Evolutionary conservation across 1,140 invertebrate species (phyloP), one percentile per base, ranked within the genome.

Genomic region (Drosophila arizonae): DNA sequence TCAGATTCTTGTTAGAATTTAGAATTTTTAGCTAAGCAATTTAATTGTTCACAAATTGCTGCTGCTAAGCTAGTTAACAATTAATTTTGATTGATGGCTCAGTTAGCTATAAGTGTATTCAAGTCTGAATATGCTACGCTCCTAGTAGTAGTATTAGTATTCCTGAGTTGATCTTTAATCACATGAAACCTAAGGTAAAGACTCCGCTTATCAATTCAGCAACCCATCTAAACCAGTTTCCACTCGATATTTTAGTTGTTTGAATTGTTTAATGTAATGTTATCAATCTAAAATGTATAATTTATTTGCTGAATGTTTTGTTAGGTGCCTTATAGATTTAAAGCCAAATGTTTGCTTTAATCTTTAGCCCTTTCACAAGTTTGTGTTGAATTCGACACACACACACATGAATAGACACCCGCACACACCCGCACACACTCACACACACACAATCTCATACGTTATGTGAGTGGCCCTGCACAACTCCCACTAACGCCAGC

Each of bases 311-410:
- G 17, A 45, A 33, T 61, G 62, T 30, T 62, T 72, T 69, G 68
- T 65, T 77, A 51, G 63, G 64, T 71, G 45, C 81, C 70, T 77
- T 54, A 68, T 66, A 56, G 55, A 72, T 72, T 75, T 76, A 84
- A 84, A 72, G 70, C 72, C 60, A 72, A 84, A 80, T 88, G 78
- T 84, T 84, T 84, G 67, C 52, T 58, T 80, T 80, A 84, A 61
- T 77, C 68, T 84, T 88, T 89, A 88, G 61, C 85, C 57, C 76
- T 78, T 88, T 84, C 85, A 69, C 84, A 84, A 75, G 62, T 78
- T 56, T 67, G 46, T 61, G 64, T 50, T 41, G 58, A 63, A 68
- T 72, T 61, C 72, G 36, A 39, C 36, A 43, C 64, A 73, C 43
- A 45, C 54, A 55, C 39, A 17, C 17, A 17, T 17, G 1, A 0